Base-by-base conservation (phyloP, 2,888 invertebrate genomes). In the Epirrhoe alternata region DNA sequence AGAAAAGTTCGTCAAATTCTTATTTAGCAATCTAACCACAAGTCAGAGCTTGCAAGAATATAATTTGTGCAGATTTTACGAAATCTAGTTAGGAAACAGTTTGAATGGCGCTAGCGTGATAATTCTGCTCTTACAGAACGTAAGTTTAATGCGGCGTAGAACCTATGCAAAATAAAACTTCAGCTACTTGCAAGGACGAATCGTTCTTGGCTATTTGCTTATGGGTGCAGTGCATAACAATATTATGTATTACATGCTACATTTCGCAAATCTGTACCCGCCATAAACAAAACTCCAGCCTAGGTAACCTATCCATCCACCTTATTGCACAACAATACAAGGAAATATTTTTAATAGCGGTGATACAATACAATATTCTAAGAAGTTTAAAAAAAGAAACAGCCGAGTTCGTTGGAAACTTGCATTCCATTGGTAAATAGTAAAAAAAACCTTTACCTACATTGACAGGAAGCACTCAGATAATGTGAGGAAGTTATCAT, bases 381-480 rank as follows among this genome's bases (percentile, higher is more conserved):
- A 47, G 47, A 5, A 14, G 16, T 14, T 14, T 14, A 47, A 47
- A 47, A 5, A 47, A 12, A 47, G 5, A 45, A n/a, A 6, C 47
- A 12, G 5, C 6, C 47, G 38, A 47, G 47, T 47, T 47, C 16
- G 47, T 47, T 1, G 16, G 16, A 47, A 47, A 14, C 47, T 24
- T 24, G 24, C 24, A 12, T 12, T 6, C 6, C 47, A 42, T 12
- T 10, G 6, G 42, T 42, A 42, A 42, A 42, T 12, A 47, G 47
- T 47, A 31, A 47, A 42, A 47, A 42, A 38, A 42, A 55, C 17
- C 42, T 33, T 14, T 53, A n/a, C n/a, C n/a, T n/a, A 53, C 52
- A 53, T 53, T 33, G 16, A n/a, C 31, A 53, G 52, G 52, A 53
- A 53, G 52, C 16, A 47, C 47, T 47, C 16, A 47, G 6, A 16